These are phyloP conservation scores for Progne subis DNA, from an alignment of 2,113 vertebrate genomes.

Conservation along the genomic window DNA sequence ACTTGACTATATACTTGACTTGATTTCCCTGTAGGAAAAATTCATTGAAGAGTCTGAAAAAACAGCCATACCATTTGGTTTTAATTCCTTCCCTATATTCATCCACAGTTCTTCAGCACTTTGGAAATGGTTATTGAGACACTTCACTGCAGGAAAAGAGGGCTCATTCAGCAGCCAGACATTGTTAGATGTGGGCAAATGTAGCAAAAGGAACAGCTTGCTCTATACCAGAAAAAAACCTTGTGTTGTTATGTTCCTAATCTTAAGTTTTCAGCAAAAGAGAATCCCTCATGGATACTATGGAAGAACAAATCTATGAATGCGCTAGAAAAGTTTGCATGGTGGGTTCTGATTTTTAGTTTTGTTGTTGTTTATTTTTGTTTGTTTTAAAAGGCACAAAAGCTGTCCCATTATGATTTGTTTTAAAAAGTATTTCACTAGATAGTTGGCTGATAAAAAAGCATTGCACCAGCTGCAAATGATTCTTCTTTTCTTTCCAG, in stretches of 20 bases:
- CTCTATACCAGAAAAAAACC: background rate
- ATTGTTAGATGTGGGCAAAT: background rate
- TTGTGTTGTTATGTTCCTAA: background rate
- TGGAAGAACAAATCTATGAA: background rate
- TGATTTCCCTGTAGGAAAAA: background rate
- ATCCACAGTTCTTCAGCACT: background rate
- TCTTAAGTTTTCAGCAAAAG: background rate
- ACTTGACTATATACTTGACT: background rate
- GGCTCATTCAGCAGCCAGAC: background rate
- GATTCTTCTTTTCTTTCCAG: background rate
- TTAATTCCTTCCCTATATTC: background rate
- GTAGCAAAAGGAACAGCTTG: background rate
- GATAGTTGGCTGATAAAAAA: background rate
- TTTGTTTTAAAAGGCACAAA: background rate
- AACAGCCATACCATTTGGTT: background rate
- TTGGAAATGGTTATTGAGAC: background rate
- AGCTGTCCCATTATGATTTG: background rate
- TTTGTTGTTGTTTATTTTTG: background rate
- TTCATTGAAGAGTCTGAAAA: background rate
- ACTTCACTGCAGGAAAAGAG: background rate
- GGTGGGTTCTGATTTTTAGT: background rate
- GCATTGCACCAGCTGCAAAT: background rate
- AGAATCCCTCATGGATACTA: background rate
- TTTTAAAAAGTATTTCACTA: background rate
- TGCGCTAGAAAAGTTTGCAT: background rate